Base-by-base conservation (phyloP, 2,888 invertebrate genomes). In the Trachelus troglodyta region DNA sequence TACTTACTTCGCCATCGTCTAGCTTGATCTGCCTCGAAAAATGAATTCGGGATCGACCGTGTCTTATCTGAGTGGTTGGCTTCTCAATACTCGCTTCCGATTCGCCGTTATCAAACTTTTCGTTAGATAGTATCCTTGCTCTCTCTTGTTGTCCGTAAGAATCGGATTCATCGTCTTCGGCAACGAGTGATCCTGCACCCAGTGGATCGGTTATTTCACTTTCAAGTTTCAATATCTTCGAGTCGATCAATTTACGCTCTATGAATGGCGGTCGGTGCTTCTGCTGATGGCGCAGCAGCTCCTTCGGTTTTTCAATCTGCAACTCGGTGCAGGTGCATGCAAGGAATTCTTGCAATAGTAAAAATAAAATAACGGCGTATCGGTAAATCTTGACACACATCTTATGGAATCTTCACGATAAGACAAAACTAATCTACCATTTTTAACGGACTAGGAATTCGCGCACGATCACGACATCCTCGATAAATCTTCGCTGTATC, bases 1-100 rank as follows among this genome's bases (percentile, higher is more conserved):
- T 33, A n/a, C 30, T 23, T 31, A 68, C 12, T 11, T 73, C 77
- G 33, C 12, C 15, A 69, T 81, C 81, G 30, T 84, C 82, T 34
- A 80, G 78, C 74, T 80, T 81, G n/a, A 79, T 69, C 79, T 87
- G 84, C 34, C 89, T 83, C 0, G 79, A 81, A 15, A 92, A 87
- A 79, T 92, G 91, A 69, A 83, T 88, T 11, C 92, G 87, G 1
- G 93, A 93, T 75, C 93, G 89, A 33, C 92, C 89, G 84, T 93
- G 93, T 69, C 93, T 93, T 79, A 84, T 87, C 80, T 83, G 85
- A 4, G 87, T 81, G 34, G 80, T 75, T 23, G 87, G 86, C 73
- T 84, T 87, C 31, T 88, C 89, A 74, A 86, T 81, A 31, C 74
- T 83, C 35, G 82, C 83, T 75, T 83, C 83, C 77, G 78, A 30